Evolutionary conservation across 2,797 vertebrate genomes (phyloP).

Genomic region (Coilia nasus): DNA sequence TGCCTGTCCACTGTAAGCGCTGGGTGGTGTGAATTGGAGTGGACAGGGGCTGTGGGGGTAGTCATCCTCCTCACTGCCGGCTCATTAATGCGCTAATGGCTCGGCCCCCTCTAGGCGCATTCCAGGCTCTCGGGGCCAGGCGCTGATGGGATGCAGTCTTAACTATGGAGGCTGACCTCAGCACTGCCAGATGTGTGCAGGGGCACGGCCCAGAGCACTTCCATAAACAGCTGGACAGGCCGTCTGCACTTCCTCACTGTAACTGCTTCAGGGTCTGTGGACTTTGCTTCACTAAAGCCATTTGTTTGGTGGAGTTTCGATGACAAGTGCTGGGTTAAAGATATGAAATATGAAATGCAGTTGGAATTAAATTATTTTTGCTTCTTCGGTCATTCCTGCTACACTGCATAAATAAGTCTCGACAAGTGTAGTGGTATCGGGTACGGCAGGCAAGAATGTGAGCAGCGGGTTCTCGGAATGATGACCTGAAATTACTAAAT

Average conservation of each 20-base stretch:
- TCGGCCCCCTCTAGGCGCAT: constrained; percentile 25
- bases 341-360: neutral
- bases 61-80: constrained; percentile 17
- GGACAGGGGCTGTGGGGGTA: constrained; percentile 23
- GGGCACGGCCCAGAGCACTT: neutral
- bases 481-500: neutral
- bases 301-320: neutral
- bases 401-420: neutral
- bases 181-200: constrained; percentile 38
- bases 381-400: neutral
- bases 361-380: neutral
- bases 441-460: neutral
- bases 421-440: neutral
- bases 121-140: constrained; percentile 22
- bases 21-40: constrained; percentile 23
- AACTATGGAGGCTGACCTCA: constrained; percentile 45
- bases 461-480: neutral
- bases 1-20: neutral
- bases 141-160: constrained; percentile 25
- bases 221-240: neutral
- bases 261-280: neutral
- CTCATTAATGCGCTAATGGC: constrained; percentile 48
- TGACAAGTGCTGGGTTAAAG: neutral
- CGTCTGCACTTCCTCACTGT: constrained; percentile 3
- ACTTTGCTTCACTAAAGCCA: neutral